Evolutionary conservation across 37 sponge, comb jelly and placozoan genomes (phyloP).

Genomic region (Halisarca cf. caerulea): DNA sequence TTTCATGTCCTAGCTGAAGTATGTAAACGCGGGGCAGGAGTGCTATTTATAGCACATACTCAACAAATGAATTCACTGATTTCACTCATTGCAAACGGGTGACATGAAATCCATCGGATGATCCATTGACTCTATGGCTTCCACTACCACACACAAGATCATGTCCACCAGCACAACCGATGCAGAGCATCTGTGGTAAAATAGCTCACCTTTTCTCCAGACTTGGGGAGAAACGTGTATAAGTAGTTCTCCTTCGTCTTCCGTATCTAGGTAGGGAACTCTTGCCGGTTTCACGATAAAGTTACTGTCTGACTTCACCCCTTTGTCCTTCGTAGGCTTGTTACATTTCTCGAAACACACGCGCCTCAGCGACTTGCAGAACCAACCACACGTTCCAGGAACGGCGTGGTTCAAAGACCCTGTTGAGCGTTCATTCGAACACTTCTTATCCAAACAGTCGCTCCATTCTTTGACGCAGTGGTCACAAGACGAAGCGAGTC

Average conservation of each 20-base stretch:
- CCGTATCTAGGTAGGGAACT: background rate
- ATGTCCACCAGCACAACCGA: no score
- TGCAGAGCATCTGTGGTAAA: no score
- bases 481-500: background rate
- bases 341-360: conserved; percentile 1
- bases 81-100: no score
- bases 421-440: background rate
- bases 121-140: no score
- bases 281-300: conserved; percentile 3
- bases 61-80: no score
- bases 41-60: no score
- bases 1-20: no score
- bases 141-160: no score
- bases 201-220: background rate
- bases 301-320: background rate
- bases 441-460: background rate
- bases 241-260: conserved; percentile 5
- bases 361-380: background rate
- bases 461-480: conserved; percentile 6
- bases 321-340: background rate
- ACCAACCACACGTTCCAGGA: conserved; percentile 9
- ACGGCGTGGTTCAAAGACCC: no score
- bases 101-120: no score
- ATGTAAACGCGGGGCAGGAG: no score
- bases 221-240: background rate